phyloP scores from a whole-genome alignment of 2,888 invertebrate species.

The Neocrepidodera transversa region DNA sequence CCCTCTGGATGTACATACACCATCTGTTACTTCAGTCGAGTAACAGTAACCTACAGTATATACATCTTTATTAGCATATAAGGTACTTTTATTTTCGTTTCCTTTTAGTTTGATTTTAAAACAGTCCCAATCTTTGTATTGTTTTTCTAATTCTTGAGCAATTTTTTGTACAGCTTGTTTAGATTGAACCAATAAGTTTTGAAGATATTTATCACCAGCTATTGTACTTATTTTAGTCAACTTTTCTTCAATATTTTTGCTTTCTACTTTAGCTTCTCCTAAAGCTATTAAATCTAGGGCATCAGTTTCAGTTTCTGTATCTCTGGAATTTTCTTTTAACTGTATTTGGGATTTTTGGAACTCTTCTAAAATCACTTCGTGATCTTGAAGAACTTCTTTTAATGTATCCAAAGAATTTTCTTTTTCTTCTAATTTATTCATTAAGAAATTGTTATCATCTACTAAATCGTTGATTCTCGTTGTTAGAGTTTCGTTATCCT shows the following conservation, averaged over 20 bases:
- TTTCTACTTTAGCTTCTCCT: conserved; percentile 39
- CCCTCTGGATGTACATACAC: not conserved
- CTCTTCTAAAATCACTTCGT: conserved; percentile 34
- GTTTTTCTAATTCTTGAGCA: conserved; percentile 50
- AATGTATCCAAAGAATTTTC: conserved; percentile 37
- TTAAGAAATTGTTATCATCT: conserved; percentile 28
- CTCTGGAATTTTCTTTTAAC: conserved; percentile 8
- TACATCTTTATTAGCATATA: not conserved
- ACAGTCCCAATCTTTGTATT: conserved; percentile 48
- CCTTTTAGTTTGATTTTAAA: conserved; percentile 31
- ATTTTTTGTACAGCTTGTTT: conserved; percentile 53
- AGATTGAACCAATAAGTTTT: conserved; percentile 52
- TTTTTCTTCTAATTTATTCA: conserved; percentile 37
- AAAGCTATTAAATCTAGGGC: conserved; percentile 25
- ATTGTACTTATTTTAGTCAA: conserved; percentile 26
- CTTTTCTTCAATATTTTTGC: conserved; percentile 35
- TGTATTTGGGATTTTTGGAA: conserved; percentile 20
- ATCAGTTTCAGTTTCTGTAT: conserved; percentile 19
- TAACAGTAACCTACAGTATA: conserved; percentile 3
- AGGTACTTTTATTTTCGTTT: not conserved
- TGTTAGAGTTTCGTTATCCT: conserved; percentile 42
- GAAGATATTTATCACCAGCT: conserved; percentile 48
- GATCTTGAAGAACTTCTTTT: conserved; percentile 40
- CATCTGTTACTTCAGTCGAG: not conserved
- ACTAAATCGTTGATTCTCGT: conserved; percentile 24